Evolutionary conservation across 1,140 invertebrate genomes (phyloP).

Genomic region (Euwallacea similis): DNA sequence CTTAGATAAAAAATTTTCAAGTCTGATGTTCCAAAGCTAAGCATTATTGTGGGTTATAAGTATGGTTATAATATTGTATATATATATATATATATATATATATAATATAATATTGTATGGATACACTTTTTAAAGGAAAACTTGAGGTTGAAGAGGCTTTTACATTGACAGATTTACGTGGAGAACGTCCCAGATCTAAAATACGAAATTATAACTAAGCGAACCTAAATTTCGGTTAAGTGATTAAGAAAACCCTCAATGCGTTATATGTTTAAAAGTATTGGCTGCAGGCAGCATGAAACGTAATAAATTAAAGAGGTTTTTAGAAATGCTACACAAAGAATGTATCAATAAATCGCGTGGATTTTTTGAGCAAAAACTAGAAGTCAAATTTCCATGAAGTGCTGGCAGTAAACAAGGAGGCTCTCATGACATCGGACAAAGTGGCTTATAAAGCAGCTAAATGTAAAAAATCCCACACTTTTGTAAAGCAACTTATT

Average conservation of each 20-base stretch:
- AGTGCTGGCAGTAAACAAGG: not conserved
- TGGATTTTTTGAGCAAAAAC: conserved; percentile 17
- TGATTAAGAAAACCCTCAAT: conserved; percentile 6
- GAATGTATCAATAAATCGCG: conserved; percentile 11
- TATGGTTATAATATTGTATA: no score
- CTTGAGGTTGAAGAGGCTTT: not conserved
- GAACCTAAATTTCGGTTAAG: no score
- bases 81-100: no score
- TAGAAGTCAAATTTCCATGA: not conserved
- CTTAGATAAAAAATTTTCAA: no score
- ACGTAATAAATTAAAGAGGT: conserved; percentile 1
- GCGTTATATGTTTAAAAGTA: conserved; percentile 16
- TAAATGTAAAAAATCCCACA: conserved; percentile 1
- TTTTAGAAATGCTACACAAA: conserved; percentile 17
- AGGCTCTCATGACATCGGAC: conserved; percentile 3
- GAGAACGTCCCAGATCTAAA: conserved; percentile 2
- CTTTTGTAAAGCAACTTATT: conserved; percentile 7
- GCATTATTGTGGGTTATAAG: not conserved
- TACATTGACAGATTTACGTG: not conserved
- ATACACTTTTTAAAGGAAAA: not conserved
- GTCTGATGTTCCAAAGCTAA: no score
- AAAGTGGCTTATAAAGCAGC: not conserved
- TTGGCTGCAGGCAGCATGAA: conserved; percentile 7
- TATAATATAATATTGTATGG: no score
- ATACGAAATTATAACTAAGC: conserved; percentile 10